Base-by-base conservation (phyloP, 2,888 invertebrate species). In the Diadegma fenestrale region DNA sequence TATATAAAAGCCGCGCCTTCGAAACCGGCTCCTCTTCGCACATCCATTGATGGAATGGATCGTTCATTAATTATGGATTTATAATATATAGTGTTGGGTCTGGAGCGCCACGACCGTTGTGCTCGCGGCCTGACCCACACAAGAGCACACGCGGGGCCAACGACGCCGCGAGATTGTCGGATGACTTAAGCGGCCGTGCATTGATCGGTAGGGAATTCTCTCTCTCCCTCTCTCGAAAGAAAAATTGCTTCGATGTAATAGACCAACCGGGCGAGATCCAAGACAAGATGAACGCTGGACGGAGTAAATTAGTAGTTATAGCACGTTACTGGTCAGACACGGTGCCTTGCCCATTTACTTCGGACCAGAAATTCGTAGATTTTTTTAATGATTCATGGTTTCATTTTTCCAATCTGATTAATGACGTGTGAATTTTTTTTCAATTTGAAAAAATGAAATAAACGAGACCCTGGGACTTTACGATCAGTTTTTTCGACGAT, bases 31-130 rank as follows among this genome's bases (percentile, higher is more conserved):
- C 73, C 82, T 82, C 85, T 71, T 86, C 77, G 86, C 69, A 80
- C 85, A 83, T 76, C 78, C 88, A 80, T 84, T 86, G 87, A 89
- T 69, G 86, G 80, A 88, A 88, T 82, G 86, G 88, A 89, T 89
- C 88, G 88, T 88, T 89, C 89, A 89, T 89, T 90, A 89, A 90
- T 90, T 90, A 90, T 87, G 88, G 87, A 89, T 86, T 82, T 88
- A 87, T 84, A 58, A 58, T 75, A 58, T 75, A 75, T 37, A 80
- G 54, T 26, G 41, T 37, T 61, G 48, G 51, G 75, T 48, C 68
- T 71, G 68, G 58, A 66, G 82, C 81, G 64, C 68, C 76, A n/a
- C n/a, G 68, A 61, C 41, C 72, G 58, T 75, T 69, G 86, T 73
- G 69, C 75, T 58, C 54, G 82, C 77, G 73, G 75, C 26, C 43